These are phyloP conservation scores for Ochlodes sylvanus DNA, from an alignment of 2,888 invertebrate species.

Conservation along the genomic window DNA sequence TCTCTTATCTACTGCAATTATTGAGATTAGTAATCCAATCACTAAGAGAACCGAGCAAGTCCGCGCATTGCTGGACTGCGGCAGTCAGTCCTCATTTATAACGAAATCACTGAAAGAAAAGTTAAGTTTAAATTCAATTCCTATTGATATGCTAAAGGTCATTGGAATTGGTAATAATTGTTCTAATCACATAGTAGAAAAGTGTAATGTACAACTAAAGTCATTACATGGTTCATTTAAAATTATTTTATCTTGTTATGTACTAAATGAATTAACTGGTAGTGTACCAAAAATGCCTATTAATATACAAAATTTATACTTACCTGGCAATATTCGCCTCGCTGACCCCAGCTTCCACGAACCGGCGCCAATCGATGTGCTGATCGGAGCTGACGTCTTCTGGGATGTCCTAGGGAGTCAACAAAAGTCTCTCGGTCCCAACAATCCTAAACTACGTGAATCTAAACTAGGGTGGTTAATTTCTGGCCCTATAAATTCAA, in stretches of 20 bases:
- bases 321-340: constrained; percentile 36
- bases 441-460: constrained; percentile 41
- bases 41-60: not conserved
- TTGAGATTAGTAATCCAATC: not conserved
- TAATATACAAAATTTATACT: constrained; percentile 26
- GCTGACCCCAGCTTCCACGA: constrained; percentile 42
- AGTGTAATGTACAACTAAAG: constrained; percentile 20
- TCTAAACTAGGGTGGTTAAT: constrained; percentile 49
- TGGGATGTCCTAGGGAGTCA: constrained; percentile 46
- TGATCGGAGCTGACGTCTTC: constrained; percentile 43
- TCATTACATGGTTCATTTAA: constrained; percentile 29
- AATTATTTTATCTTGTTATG: constrained; percentile 39
- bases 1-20: not conserved
- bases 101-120: constrained; percentile 36
- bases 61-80: no score
- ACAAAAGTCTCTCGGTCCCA: constrained; percentile 41
- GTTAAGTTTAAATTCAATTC: constrained; percentile 31
- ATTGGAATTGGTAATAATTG: constrained; percentile 38
- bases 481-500: constrained; percentile 43
- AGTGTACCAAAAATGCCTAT: constrained; percentile 36
- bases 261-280: constrained; percentile 41
- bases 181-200: constrained; percentile 14
- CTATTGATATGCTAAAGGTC: constrained; percentile 36
- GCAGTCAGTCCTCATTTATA: constrained; percentile 25
- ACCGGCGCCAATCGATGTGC: constrained; percentile 38